A percentile compares a stretch with the other conserved stretches of the same genome.
These are phyloP conservation scores for Actinopyga echinites DNA, from an alignment of 53 echinoderm and acorn worm species.

Conservation along the genomic window DNA sequence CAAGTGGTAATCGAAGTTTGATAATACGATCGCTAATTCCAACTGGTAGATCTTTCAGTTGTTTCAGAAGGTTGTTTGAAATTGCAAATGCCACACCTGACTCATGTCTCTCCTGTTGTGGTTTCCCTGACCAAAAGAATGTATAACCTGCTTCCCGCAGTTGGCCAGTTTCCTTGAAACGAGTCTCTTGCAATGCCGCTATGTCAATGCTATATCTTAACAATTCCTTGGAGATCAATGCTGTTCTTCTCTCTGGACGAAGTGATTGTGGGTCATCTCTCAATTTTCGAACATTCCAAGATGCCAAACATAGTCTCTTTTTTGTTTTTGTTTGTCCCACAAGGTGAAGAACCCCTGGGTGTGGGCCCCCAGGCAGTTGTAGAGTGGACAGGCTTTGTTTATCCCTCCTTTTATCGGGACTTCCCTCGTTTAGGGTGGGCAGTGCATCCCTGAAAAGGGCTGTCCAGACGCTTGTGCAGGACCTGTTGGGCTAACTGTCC, in stretches of 20 bases:
- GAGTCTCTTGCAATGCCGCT: conserved; percentile 34
- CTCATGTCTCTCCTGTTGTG: not conserved
- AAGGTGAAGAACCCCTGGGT: not conserved
- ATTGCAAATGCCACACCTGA: conserved; percentile 43
- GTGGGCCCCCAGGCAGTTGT: conserved; percentile 2
- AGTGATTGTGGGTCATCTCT: not conserved
- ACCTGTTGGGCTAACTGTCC: not conserved
- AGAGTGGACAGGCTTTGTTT: not conserved
- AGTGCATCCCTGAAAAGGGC: conserved; percentile 38
- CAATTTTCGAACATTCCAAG: conserved; percentile 14
- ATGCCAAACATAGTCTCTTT: not conserved
- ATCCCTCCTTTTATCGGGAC: conserved; percentile 9
- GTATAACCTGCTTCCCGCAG: not conserved
- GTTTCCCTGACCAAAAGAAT: not conserved
- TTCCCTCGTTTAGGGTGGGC: not conserved
- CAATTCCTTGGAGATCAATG: conserved; percentile 18
- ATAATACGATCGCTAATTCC: not conserved
- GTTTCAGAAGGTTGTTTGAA: not conserved
- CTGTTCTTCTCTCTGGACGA: conserved; percentile 11
- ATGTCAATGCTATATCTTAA: conserved; percentile 10
- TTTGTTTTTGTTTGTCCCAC: not conserved
- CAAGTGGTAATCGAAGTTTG: not conserved
- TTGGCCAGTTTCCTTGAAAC: not conserved
- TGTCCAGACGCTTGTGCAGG: not conserved
- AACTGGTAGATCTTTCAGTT: not conserved